Percentiles rank a stretch among this genome's conserved stretches.
Evolutionary conservation across 2,888 invertebrate genomes (phyloP).

Genomic region (Spilosoma lubricipeda): DNA sequence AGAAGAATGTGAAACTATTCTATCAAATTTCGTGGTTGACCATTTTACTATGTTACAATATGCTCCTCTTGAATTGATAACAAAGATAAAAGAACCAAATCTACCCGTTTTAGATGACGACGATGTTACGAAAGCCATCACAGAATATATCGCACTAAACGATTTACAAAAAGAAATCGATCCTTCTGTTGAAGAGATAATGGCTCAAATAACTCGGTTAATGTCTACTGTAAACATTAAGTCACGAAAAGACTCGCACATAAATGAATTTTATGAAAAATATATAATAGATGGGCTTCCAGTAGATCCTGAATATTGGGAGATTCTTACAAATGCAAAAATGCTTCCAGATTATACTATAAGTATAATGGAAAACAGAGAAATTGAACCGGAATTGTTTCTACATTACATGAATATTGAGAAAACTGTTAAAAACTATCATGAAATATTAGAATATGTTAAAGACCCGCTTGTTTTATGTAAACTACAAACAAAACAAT

Average conservation of each 20-base stretch:
- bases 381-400: constrained; percentile 68
- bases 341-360: constrained; percentile 85
- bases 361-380: constrained; percentile 82
- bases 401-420: constrained; percentile 71
- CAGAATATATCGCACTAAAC: constrained; percentile 68
- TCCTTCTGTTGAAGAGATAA: constrained; percentile 76
- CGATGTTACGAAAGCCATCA: constrained; percentile 76
- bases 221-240: constrained; percentile 72
- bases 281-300: constrained; percentile 88
- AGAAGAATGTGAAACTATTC: constrained; percentile 57
- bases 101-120: constrained; percentile 78
- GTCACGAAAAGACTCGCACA: constrained; percentile 57
- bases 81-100: constrained; percentile 57
- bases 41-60: constrained; percentile 51
- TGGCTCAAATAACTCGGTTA: constrained; percentile 69
- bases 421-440: constrained; percentile 61
- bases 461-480: constrained; percentile 70
- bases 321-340: constrained; percentile 72
- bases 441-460: constrained; percentile 62
- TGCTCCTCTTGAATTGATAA: constrained; percentile 72
- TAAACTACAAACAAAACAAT: constrained; percentile 56
- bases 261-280: constrained; percentile 73
- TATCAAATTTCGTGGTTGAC: constrained; percentile 29
- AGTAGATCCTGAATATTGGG: constrained; percentile 80
- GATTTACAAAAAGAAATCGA: constrained; percentile 76